phyloP scores from a whole-genome alignment of 2,113 vertebrate species.

The Malaclemys terrapin region DNA sequence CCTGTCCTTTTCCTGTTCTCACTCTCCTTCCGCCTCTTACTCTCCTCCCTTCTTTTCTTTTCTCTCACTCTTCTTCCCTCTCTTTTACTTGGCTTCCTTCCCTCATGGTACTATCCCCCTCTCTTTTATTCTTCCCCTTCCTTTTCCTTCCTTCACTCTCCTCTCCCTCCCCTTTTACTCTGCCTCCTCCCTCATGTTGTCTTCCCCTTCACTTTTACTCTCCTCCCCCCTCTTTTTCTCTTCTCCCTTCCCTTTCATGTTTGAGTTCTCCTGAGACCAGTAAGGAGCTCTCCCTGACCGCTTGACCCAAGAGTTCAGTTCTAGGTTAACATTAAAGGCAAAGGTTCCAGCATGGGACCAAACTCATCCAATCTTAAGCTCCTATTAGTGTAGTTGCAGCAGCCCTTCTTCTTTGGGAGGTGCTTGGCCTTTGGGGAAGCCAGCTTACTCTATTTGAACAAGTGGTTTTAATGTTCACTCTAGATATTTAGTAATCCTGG shows the following conservation, averaged over 20 bases:
- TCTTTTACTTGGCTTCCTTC: no score
- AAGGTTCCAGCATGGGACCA: background rate
- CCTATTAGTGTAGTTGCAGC: background rate
- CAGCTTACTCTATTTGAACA: no score
- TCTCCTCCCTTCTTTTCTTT: background rate
- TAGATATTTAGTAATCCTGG: background rate
- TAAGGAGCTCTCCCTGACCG: background rate
- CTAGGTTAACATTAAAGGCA: background rate
- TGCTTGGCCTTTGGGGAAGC: background rate
- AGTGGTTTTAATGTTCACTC: background rate
- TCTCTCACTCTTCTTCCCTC: background rate
- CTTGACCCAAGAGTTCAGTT: background rate
- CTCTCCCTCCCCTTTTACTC: background rate
- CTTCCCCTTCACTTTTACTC: background rate
- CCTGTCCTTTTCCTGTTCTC: background rate
- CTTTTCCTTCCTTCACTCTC: background rate
- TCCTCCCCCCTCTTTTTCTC: no score
- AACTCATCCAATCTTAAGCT: background rate
- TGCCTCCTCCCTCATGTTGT: background rate
- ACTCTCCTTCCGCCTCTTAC: no score
- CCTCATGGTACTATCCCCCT: no score
- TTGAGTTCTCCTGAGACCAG: background rate
- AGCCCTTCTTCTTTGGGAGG: background rate
- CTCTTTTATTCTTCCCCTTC: no score
- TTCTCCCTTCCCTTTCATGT: background rate